Evolutionary conservation across 2,888 invertebrate genomes (phyloP).

Genomic region (Drosophila stalkeri): DNA sequence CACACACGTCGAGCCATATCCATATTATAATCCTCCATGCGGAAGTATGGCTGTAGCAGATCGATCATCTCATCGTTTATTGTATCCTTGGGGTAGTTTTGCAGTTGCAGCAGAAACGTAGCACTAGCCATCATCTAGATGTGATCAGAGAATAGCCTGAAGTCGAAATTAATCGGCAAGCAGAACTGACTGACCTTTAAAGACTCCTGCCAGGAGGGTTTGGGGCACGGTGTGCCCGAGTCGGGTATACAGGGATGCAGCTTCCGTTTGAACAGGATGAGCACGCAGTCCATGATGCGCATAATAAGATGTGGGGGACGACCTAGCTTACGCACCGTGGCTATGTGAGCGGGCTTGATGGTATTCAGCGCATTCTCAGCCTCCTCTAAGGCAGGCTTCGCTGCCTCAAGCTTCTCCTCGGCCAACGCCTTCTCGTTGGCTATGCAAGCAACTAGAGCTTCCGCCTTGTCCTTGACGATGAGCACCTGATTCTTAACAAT

Average conservation of each 20-base stretch:
- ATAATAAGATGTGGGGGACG: conserved; percentile 98
- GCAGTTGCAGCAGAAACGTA: conserved; percentile 95
- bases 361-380: conserved; percentile 98
- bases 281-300: conserved; percentile 98
- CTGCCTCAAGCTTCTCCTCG: conserved; percentile 96
- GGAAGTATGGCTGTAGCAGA: conserved; percentile 94
- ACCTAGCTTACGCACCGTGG: conserved; percentile 96
- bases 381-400: conserved; percentile 97
- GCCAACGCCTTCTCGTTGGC: conserved; percentile 96
- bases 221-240: conserved; percentile 91
- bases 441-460: conserved; percentile 93
- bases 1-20: conserved; percentile 98
- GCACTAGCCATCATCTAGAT: conserved; percentile 96
- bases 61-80: conserved; percentile 99
- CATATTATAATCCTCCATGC: conserved; percentile 98
- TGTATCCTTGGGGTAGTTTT: conserved; percentile 98
- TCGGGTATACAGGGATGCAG: conserved; percentile 93
- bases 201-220: conserved; percentile 98
- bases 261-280: conserved; percentile 96
- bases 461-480: conserved; percentile 97
- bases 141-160: background rate
- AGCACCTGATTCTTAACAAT: conserved; percentile 97
- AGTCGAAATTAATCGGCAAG: background rate
- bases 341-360: conserved; percentile 98
- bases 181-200: conserved; percentile 88